Evolutionary conservation across 2,888 invertebrate species (phyloP).

Genomic region (Aromia moschata): DNA sequence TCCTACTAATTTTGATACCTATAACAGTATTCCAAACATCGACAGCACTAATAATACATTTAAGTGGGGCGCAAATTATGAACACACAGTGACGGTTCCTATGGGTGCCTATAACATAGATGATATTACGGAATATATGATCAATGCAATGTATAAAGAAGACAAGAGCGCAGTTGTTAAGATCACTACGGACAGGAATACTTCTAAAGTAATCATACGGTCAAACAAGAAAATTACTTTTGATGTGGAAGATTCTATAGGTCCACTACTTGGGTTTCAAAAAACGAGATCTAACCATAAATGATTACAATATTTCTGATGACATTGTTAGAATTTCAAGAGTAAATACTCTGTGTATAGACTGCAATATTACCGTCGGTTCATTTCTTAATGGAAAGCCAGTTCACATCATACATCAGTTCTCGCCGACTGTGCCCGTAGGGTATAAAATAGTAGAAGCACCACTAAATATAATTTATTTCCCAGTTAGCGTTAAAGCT

Average conservation of each 20-base stretch:
- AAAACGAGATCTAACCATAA: background rate
- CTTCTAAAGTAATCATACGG: background rate
- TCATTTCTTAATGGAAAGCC: slow-evolving; percentile 1
- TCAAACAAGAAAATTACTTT: background rate
- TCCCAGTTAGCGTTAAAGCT: slow-evolving; percentile 7
- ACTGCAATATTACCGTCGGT: background rate
- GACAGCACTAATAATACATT: slow-evolving; percentile 52
- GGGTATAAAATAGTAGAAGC: slow-evolving; percentile 31
- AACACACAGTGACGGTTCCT: background rate
- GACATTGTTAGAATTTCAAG: background rate
- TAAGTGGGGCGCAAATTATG: slow-evolving; percentile 1
- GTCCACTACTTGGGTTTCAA: background rate
- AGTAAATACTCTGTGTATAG: slow-evolving; percentile 2
- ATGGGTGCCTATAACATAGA: background rate
- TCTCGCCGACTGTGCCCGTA: slow-evolving; percentile 25
- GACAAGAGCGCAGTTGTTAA: background rate
- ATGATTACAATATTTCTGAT: background rate
- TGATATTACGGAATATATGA: background rate
- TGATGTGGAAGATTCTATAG: background rate
- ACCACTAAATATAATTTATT: slow-evolving; percentile 20
- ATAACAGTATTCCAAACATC: slow-evolving; percentile 52
- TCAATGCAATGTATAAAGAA: background rate
- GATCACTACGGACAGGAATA: background rate
- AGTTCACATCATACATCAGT: slow-evolving; percentile 20
- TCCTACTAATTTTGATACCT: slow-evolving; percentile 47